Conservation (phyloP, 92 coral and sea anemone species). For the Epizoanthus rinbou region DNA sequence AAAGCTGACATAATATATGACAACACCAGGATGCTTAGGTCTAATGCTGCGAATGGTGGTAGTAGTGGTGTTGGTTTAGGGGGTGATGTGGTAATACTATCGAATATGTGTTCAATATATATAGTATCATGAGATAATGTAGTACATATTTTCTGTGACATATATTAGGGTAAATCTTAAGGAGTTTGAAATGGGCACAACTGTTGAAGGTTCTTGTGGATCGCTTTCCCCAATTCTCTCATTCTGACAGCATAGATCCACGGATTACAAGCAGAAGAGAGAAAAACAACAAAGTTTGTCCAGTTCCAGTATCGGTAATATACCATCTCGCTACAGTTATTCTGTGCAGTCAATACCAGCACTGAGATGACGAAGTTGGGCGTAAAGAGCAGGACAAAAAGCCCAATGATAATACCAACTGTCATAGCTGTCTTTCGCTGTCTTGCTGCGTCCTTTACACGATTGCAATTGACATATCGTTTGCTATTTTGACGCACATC, state of each 20-base stretch:
- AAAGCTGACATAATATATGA: too few species aligned
- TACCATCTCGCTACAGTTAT: not conserved
- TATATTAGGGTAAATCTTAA: too few species aligned
- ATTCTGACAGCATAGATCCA: constrained; percentile 26
- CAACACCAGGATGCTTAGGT: too few species aligned
- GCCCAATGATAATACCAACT: not conserved
- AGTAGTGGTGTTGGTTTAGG: too few species aligned
- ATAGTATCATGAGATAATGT: too few species aligned
- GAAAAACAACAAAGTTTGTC: constrained; percentile 22
- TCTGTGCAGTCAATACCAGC: not conserved
- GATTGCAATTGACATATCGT: too few species aligned
- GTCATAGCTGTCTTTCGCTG: constrained; percentile 9
- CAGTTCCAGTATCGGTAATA: constrained; percentile 29
- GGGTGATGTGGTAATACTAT: too few species aligned
- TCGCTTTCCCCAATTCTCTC: constrained; percentile 7
- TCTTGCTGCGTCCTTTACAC: not conserved
- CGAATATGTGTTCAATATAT: too few species aligned
- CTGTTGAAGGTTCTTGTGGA: not conserved
- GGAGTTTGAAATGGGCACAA: too few species aligned
- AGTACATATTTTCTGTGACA: too few species aligned
- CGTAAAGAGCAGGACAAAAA: constrained; percentile 20
- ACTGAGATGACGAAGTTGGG: constrained; percentile 28
- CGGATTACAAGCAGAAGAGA: constrained; percentile 12
- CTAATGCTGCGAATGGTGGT: too few species aligned
- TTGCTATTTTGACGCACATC: too few species aligned